Conservation (phyloP, 2,797 vertebrate genomes). For the Syngnathus rostellatus region DNA sequence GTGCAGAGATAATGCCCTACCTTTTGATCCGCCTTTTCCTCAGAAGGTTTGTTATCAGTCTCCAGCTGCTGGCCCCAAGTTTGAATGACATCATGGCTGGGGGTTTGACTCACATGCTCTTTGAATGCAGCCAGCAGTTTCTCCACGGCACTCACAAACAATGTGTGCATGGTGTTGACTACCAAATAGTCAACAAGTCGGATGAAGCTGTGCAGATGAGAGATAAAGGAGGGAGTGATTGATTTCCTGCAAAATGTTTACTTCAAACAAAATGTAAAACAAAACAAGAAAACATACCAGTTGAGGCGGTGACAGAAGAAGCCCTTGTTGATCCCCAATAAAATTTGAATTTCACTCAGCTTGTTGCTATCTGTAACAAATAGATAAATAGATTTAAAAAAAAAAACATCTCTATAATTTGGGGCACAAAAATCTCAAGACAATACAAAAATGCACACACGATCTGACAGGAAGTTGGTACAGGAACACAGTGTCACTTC, state of each 20-base stretch:
- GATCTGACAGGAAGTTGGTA: conserved; percentile 57
- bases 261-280: background rate
- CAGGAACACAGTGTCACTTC: conserved; percentile 69
- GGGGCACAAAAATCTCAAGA: background rate
- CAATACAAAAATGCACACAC: conserved; percentile 31
- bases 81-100: conserved; percentile 60
- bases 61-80: conserved; percentile 57
- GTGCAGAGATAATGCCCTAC: background rate
- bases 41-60: conserved; percentile 5
- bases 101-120: conserved; percentile 64
- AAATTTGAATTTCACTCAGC: conserved; percentile 45
- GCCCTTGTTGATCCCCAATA: conserved; percentile 60
- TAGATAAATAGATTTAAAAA: background rate
- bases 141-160: conserved; percentile 68
- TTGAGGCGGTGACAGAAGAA: conserved; percentile 63
- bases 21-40: conserved; percentile 4
- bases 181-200: conserved; percentile 79
- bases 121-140: conserved; percentile 64
- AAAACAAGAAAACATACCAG: conserved; percentile 52
- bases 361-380: conserved; percentile 42
- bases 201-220: conserved; percentile 69
- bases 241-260: background rate
- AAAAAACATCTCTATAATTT: background rate
- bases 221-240: background rate
- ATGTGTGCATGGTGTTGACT: conserved; percentile 69